Conservation (phyloP, 2,797 vertebrate genomes). For the Lepus townsendii region DNA sequence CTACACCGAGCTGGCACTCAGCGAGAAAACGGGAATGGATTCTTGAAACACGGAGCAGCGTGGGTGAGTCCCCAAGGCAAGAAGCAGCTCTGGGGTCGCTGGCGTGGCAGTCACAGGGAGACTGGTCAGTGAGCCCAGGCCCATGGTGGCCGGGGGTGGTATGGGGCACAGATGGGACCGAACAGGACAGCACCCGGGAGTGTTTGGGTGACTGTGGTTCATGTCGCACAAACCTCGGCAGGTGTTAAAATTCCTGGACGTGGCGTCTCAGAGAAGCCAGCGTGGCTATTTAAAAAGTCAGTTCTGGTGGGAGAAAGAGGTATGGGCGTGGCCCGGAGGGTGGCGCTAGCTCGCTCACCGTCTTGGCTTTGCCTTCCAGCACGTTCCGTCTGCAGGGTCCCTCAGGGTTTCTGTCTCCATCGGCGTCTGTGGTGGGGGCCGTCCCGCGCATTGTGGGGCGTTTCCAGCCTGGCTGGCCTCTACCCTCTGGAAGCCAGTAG, state of each 20-base stretch:
- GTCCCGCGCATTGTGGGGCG: neutral
- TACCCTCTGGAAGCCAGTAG: neutral
- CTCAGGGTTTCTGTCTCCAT: neutral
- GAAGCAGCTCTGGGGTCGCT: neutral
- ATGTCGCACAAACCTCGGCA: neutral
- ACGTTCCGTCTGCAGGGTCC: neutral
- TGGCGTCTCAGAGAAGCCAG: neutral
- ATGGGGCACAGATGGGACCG: rapidly evolving
- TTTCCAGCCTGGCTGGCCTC: neutral
- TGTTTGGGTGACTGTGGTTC: neutral
- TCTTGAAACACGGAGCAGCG: neutral
- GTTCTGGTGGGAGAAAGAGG: neutral
- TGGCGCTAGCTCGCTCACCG: too few relatives aligned
- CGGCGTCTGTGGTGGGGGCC: neutral
- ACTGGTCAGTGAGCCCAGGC: neutral
- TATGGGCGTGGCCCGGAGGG: rapidly evolving
- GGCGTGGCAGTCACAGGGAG: neutral
- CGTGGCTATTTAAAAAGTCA: neutral
- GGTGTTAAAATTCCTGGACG: neutral
- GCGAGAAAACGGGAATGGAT: neutral
- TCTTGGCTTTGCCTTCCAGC: neutral
- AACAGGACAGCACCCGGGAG: neutral
- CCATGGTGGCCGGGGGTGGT: rapidly evolving
- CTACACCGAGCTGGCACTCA: neutral
- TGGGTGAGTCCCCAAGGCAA: neutral